phyloP scores from a whole-genome alignment of 2,888 invertebrate genomes.

The Lumbricus terrestris region DNA sequence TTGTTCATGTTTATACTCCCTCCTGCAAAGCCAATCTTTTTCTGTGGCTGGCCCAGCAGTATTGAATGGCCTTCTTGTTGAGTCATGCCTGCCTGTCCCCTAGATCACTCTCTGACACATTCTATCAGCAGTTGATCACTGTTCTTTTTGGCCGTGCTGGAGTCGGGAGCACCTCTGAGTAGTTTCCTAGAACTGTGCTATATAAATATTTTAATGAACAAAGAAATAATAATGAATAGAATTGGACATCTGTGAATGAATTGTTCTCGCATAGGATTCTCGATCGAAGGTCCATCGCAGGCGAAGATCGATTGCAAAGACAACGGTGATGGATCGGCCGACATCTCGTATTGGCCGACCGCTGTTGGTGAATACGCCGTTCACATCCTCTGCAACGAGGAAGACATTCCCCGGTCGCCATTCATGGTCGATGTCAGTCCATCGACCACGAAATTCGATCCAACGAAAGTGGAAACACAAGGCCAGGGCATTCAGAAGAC shows the following conservation, averaged over 20 bases:
- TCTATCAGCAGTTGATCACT: no score
- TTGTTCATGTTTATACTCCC: no score
- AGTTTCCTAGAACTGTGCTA: no score
- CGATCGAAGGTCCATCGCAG: slow-evolving; percentile 74
- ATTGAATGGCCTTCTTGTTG: no score
- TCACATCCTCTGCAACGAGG: slow-evolving; percentile 80
- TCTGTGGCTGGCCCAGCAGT: no score
- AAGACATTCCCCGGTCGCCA: slow-evolving; percentile 85
- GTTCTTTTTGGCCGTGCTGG: no score
- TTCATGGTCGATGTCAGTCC: slow-evolving; percentile 78
- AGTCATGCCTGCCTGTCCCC: no score
- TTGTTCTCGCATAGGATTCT: slow-evolving; percentile 61
- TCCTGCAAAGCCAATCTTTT: no score
- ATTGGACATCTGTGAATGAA: neutral
- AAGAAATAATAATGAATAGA: neutral
- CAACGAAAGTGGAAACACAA: slow-evolving; percentile 33
- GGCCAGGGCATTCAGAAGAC: slow-evolving; percentile 57
- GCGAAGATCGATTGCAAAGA: slow-evolving; percentile 82
- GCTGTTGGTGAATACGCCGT: slow-evolving; percentile 81
- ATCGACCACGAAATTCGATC: slow-evolving; percentile 30
- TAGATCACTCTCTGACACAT: no score
- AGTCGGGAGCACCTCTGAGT: no score
- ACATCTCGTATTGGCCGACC: slow-evolving; percentile 80
- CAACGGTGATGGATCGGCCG: slow-evolving; percentile 83
- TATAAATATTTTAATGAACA: no score